Base-by-base conservation (phyloP, 2,888 invertebrate genomes). In the Dusona sp. region DNA sequence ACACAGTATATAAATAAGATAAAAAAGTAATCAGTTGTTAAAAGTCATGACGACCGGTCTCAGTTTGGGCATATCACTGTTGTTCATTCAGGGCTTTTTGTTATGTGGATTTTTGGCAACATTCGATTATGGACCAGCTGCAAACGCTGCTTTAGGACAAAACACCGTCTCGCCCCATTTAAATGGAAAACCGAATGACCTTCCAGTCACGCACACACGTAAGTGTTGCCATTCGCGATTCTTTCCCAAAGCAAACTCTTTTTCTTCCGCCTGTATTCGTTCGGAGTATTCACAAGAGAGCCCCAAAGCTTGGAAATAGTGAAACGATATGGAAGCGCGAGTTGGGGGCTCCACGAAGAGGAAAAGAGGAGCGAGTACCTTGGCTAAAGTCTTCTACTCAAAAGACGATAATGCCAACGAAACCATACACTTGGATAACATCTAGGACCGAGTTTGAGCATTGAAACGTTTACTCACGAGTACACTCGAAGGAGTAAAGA, bases 91-190 rank as follows among this genome's bases (percentile, higher is more conserved):
- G 90, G 91, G 94, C 22, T 90, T 94, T 79, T 89, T 95, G 82
- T 87, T 95, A 42, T 92, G 94, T 83, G 90, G 94, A 67, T 95
- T 94, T 90, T 91, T 94, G 68, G 93, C 91, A 38, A 93, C 94
- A 87, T 94, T 94, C 83, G 92, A 92, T 88, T 95, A 95, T 89
- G 93, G 93, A 78, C 90, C 92, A 29, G 92, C 94, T 83, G 95
- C 95, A 25, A 93, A 95, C 87, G 95, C 94, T 9, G 90, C 92
- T 87, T 91, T 94, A 89, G 88, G 87, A 48, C 90, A 93, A 86
- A 95, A 95, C 90, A 94, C 94, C 79, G 84, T 93, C 84, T 91
- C 90, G 82, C 89, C 90, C 88, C 88, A 92, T 91, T 91, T 92
- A 87, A 93, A 92, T 91, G 93, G 92, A 90, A 91, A 91, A 87